These are phyloP conservation scores for Drosophila nebulosa DNA, from an alignment of 1,140 invertebrate genomes.

Conservation along the genomic window DNA sequence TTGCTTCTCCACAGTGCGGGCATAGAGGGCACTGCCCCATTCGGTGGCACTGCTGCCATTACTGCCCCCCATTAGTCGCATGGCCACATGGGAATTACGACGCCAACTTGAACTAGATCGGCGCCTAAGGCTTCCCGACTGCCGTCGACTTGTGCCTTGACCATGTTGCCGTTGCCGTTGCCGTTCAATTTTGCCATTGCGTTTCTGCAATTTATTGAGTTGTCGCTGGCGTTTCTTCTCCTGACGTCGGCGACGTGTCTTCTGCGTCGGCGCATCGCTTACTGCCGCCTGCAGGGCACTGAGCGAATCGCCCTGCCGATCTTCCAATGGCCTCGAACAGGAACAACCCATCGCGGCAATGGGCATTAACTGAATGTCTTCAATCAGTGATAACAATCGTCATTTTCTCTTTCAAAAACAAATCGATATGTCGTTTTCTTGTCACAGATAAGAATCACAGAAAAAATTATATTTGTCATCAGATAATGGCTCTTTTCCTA, in stretches of 20 bases:
- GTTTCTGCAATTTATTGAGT: conserved; percentile 59
- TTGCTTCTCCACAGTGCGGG: conserved; percentile 52
- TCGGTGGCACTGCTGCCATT: conserved; percentile 63
- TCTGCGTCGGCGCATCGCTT: not conserved
- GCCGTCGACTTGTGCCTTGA: not conserved
- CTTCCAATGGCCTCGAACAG: conserved; percentile 48
- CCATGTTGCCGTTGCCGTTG: not conserved
- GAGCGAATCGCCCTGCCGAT: conserved; percentile 3
- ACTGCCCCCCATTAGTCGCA: conserved; percentile 56
- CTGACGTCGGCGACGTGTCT: conserved; percentile 22
- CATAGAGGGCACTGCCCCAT: conserved; percentile 42
- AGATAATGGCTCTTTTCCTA: conserved; percentile 15
- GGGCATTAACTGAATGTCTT: conserved; percentile 1
- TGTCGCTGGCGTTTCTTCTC: conserved; percentile 62
- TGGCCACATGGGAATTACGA: conserved; percentile 28
- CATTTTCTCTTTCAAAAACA: not conserved
- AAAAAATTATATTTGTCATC: not conserved
- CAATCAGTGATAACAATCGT: not conserved
- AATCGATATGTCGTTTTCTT: not conserved
- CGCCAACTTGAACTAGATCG: not conserved
- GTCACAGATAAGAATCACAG: conserved; percentile 1
- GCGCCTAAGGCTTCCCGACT: conserved; percentile 6
- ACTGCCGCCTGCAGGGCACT: conserved; percentile 58
- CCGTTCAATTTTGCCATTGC: conserved; percentile 44
- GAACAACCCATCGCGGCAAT: conserved; percentile 57